Conservation (phyloP, 2,797 vertebrate species). For the Linurgus olivaceus region DNA sequence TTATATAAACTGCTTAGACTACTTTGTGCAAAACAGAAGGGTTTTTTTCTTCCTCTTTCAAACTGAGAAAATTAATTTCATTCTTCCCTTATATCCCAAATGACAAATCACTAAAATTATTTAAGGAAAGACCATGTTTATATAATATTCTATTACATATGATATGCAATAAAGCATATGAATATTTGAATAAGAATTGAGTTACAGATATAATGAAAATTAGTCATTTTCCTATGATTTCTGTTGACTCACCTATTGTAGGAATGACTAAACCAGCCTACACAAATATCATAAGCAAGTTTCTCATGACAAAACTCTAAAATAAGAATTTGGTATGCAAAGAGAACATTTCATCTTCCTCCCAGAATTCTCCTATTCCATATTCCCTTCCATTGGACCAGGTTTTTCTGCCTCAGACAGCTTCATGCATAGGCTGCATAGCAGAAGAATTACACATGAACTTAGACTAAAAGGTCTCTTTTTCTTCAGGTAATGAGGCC, state of each 20-base stretch:
- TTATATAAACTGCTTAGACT: neutral
- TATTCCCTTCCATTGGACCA: fast-evolving
- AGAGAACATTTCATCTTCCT: neutral
- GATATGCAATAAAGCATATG: neutral
- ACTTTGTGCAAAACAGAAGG: neutral
- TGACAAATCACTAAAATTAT: neutral
- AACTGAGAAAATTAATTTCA: neutral
- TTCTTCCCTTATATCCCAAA: neutral
- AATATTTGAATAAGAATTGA: neutral
- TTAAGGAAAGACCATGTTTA: neutral
- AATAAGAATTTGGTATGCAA: neutral
- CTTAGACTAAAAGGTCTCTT: neutral
- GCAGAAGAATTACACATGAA: neutral
- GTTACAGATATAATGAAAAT: neutral
- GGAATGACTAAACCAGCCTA: neutral
- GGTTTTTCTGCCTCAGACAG: neutral
- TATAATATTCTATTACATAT: neutral
- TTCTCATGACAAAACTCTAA: neutral
- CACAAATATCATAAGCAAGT: neutral
- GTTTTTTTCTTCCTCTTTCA: neutral
- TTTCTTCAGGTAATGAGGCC: neutral
- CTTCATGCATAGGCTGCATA: neutral
- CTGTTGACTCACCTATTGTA: neutral
- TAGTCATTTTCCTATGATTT: neutral
- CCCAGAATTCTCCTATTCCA: neutral